These are phyloP conservation scores for Todiramphus saurophagus DNA, from an alignment of 2,113 vertebrate species.

Conservation along the genomic window DNA sequence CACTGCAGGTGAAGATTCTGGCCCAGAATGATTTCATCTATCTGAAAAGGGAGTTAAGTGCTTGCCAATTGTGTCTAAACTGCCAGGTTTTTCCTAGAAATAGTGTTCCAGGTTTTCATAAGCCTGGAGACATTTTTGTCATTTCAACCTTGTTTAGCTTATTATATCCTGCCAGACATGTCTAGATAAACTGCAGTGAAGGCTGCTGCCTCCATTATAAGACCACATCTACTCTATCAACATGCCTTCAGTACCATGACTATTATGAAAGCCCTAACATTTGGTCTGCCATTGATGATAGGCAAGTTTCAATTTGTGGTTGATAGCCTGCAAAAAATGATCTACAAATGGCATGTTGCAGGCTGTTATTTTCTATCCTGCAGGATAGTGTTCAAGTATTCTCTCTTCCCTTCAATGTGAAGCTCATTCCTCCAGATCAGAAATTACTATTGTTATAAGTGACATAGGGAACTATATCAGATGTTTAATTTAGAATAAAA, in stretches of 20 bases:
- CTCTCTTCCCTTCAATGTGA: neutral
- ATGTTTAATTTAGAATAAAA: conserved; percentile 2
- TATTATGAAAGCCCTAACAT: conserved; percentile 41
- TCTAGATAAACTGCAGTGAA: conserved; percentile 40
- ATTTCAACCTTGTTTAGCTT: conserved; percentile 54
- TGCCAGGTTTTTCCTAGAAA: conserved; percentile 51
- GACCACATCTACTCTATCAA: conserved; percentile 3
- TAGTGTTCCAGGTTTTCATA: conserved; percentile 33
- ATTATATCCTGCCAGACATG: conserved; percentile 56
- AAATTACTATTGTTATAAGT: conserved; percentile 40
- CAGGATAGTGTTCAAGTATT: neutral
- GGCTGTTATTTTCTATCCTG: conserved; percentile 53
- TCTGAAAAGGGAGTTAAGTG: conserved; percentile 51
- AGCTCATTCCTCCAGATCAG: conserved; percentile 43
- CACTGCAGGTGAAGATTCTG: neutral
- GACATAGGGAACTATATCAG: neutral
- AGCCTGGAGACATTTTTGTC: conserved; percentile 58
- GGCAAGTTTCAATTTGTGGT: conserved; percentile 57
- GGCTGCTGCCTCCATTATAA: conserved; percentile 8
- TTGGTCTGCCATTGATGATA: conserved; percentile 48
- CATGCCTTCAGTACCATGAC: neutral
- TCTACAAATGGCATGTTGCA: conserved; percentile 58
- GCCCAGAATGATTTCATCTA: neutral
- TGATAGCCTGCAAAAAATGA: conserved; percentile 43
- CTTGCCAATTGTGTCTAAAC: conserved; percentile 60